Percentiles rank a stretch among this genome's conserved stretches.
Evolutionary conservation across 2,797 vertebrate species (phyloP).

Genomic region (Nyctibius grandis): DNA sequence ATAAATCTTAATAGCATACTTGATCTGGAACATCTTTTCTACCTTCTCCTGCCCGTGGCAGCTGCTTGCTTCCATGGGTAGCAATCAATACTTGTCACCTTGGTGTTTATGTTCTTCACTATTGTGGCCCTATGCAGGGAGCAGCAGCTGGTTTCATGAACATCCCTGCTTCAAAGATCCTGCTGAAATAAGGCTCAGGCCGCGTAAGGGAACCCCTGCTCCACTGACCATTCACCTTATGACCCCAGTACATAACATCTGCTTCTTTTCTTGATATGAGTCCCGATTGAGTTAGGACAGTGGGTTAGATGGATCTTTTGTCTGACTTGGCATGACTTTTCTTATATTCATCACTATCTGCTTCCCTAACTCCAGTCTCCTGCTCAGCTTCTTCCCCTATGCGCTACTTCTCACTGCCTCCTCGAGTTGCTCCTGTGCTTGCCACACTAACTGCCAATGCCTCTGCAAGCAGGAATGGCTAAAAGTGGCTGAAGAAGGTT

Average conservation of each 20-base stretch:
- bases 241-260: not conserved
- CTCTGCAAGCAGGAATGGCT: not conserved
- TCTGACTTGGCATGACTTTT: not conserved
- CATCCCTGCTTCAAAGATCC: not conserved
- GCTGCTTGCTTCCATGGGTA: not conserved
- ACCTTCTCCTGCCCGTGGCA: not conserved
- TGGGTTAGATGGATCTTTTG: not conserved
- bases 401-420: not conserved
- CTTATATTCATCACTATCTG: not conserved
- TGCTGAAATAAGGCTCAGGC: not conserved
- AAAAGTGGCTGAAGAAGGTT: not conserved
- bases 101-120: not conserved
- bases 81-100: not conserved
- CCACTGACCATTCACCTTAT: not conserved
- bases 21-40: not conserved
- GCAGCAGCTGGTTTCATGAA: not conserved
- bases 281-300: not conserved
- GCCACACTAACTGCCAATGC: not conserved
- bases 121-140: not conserved
- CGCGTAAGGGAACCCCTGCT: not conserved
- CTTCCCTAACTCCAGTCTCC: not conserved
- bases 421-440: not conserved
- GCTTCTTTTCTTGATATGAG: not conserved
- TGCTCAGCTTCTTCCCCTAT: not conserved
- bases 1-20: not conserved